These are phyloP conservation scores for Synanthedon vespiformis DNA, from an alignment of 2,888 invertebrate genomes.

Conservation along the genomic window DNA sequence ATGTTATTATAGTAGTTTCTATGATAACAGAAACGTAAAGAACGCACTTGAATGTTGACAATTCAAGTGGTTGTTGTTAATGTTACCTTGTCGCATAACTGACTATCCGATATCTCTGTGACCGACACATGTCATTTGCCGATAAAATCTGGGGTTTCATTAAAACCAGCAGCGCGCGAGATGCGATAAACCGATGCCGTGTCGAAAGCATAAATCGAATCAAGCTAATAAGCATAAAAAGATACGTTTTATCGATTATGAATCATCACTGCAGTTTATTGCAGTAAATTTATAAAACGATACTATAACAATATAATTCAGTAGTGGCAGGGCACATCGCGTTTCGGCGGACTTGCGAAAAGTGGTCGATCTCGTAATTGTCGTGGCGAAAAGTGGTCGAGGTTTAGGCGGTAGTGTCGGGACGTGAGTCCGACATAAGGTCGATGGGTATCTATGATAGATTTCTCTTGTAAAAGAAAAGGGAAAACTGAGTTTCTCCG, in stretches of 20 bases:
- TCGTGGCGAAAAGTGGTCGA: no score
- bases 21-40: no score
- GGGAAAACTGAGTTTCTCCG: no score
- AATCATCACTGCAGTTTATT: slow-evolving; percentile 3
- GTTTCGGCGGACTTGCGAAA: no score
- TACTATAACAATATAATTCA: not conserved
- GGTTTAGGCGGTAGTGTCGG: no score
- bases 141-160: slow-evolving; percentile 43
- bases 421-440: no score
- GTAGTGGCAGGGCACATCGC: no score
- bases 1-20: no score
- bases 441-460: no score
- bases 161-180: slow-evolving; percentile 41
- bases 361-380: no score
- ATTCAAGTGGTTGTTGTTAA: slow-evolving; percentile 13
- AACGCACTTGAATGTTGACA: no score
- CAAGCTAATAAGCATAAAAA: slow-evolving; percentile 44
- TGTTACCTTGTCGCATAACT: slow-evolving; percentile 27
- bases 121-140: slow-evolving; percentile 23
- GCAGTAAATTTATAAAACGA: not conserved
- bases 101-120: slow-evolving; percentile 17
- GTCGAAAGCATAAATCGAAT: slow-evolving; percentile 39
- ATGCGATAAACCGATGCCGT: slow-evolving; percentile 38
- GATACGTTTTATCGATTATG: slow-evolving; percentile 16
- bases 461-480: no score